These are phyloP conservation scores for Cyclargus thomasi DNA, from an alignment of 1,140 invertebrate genomes.

Conservation along the genomic window DNA sequence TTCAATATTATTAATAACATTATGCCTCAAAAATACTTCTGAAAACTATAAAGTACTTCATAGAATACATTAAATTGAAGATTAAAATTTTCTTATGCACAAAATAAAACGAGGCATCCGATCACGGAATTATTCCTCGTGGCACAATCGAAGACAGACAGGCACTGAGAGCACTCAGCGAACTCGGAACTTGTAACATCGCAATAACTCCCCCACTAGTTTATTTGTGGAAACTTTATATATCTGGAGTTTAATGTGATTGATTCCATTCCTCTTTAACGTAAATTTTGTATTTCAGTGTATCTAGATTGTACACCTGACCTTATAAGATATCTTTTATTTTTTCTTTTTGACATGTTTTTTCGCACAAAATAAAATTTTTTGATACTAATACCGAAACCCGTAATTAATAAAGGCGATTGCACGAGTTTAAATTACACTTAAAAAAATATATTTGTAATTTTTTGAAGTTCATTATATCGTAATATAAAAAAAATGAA, in stretches of 20 bases:
- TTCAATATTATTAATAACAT: no score
- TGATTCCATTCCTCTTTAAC: constrained; percentile 3
- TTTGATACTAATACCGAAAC: no score
- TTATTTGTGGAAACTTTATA: constrained; percentile 44
- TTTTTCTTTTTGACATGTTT: no score
- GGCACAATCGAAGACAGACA: constrained; percentile 40
- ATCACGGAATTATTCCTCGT: constrained; percentile 37
- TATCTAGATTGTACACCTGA: no score
- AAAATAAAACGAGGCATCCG: constrained; percentile 7
- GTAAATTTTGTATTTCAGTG: neutral
- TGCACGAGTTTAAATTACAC: no score
- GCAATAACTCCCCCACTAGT: constrained; percentile 51
- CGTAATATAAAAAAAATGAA: no score
- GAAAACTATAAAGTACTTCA: neutral
- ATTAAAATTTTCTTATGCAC: constrained; percentile 4
- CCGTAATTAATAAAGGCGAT: no score
- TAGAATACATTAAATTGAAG: constrained; percentile 14
- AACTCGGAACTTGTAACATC: constrained; percentile 53
- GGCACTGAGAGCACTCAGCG: constrained; percentile 41
- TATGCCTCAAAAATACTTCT: no score
- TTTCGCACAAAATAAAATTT: no score
- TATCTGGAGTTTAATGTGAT: constrained; percentile 33
- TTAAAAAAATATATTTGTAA: no score
- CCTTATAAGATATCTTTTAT: no score
- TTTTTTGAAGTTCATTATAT: no score